Conservation (phyloP, 2,888 invertebrate genomes). For the Euzophera pinguis region DNA sequence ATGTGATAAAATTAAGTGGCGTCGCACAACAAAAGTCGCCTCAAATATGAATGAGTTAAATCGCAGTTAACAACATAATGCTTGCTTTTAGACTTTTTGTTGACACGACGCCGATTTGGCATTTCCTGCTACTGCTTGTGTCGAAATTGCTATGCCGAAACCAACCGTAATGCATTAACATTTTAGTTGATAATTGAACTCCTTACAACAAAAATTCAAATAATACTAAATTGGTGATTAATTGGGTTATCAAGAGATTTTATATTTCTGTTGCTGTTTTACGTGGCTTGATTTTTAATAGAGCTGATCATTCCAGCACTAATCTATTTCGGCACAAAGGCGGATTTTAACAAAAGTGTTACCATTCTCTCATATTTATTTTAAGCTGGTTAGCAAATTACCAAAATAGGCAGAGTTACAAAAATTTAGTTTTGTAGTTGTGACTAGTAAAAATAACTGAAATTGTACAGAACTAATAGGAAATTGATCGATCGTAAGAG, state of each 20-base stretch:
- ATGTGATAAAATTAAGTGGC: slow-evolving; percentile 64
- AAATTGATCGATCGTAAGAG: no score
- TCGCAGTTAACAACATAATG: slow-evolving; percentile 73
- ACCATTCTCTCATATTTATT: no score
- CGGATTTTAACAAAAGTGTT: no score
- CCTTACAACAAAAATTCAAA: slow-evolving; percentile 28
- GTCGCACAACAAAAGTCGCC: slow-evolving; percentile 58
- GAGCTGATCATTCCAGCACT: background rate
- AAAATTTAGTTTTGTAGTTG: no score
- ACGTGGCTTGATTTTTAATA: slow-evolving; percentile 37
- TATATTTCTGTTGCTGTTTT: slow-evolving; percentile 68
- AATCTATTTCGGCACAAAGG: background rate
- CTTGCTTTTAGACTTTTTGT: slow-evolving; percentile 72
- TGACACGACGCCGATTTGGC: slow-evolving; percentile 64
- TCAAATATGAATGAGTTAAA: slow-evolving; percentile 76
- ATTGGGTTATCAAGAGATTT: slow-evolving; percentile 71
- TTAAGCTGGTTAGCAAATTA: no score
- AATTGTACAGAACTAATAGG: no score
- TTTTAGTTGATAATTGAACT: slow-evolving; percentile 33
- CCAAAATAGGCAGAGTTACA: no score
- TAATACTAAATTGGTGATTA: slow-evolving; percentile 68
- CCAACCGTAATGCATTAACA: slow-evolving; percentile 26
- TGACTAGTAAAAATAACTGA: no score
- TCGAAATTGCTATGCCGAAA: slow-evolving; percentile 27
- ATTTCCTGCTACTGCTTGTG: slow-evolving; percentile 70